Evolutionary conservation across 2,888 invertebrate species (phyloP), one percentile per base, ranked within the genome.

Genomic region (Hydroisotoma schaefferi): DNA sequence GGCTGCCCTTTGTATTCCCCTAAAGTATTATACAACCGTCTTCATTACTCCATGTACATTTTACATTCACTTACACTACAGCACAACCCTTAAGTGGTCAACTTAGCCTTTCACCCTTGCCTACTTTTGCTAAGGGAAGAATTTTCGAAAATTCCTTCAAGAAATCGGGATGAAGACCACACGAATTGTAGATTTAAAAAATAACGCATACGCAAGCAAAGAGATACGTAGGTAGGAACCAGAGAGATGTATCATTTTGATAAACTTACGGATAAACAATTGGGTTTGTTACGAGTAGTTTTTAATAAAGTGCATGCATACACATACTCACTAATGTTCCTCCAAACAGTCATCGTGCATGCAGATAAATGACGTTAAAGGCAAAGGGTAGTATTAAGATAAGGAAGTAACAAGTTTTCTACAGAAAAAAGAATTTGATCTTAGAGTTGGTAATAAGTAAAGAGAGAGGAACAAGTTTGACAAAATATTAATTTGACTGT

Each of bases 401-500:
- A 15, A 33, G 15, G 33, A 10, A 15, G 33, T n/a, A n/a, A n/a
- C n/a, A n/a, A n/a, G n/a, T n/a, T n/a, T n/a, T n/a, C n/a, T n/a
- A n/a, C n/a, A n/a, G n/a, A n/a, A n/a, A n/a, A n/a, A n/a, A n/a
- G n/a, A n/a, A n/a, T n/a, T n/a, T n/a, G n/a, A n/a, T n/a, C n/a
- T n/a, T n/a, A n/a, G n/a, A n/a, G n/a, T n/a, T n/a, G n/a, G n/a
- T n/a, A n/a, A n/a, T n/a, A 28, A 15, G 3, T n/a, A 12, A 18
- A 8, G 52, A 22, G 29, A 52, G 28, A 49, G 49, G 15, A n/a
- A 49, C 5, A 37, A 37, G 5, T 52, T 49, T 61, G 60, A 61
- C 64, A 64, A 61, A 61, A 61, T 64, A 61, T 64, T 64, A 64
- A 64, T 64, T 61, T 60, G 38, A 27, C 60, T 61, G 64, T 64